Evolutionary conservation across 2,888 invertebrate genomes (phyloP), one percentile per base, ranked within the genome.

Genomic region (Lasioglossum villosulum): DNA sequence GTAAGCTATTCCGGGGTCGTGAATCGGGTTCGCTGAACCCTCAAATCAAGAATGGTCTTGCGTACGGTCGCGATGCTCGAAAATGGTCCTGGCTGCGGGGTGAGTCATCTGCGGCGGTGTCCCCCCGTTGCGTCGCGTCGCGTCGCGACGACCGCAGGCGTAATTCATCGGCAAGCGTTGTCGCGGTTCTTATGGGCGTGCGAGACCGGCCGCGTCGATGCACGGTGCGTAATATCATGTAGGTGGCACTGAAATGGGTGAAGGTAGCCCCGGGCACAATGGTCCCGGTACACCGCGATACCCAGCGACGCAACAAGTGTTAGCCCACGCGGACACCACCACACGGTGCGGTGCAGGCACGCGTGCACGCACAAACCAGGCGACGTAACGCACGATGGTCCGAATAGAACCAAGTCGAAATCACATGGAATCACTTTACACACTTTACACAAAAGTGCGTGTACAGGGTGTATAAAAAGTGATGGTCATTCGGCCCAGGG

Each of bases 221-320:
- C 77, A 48, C 77, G 75, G 79, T 81, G 87, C 88, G 90, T 88
- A 91, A 90, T 89, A 89, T 85, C 79, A 89, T 90, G 94, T 94
- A 91, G 94, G 94, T 92, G 93, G 92, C 81, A 91, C 89, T 93
- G 91, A 94, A 93, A 94, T 94, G 91, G 94, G 94, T 94, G 94
- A 94, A 94, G 94, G 94, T 92, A 93, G 91, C 88, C 82, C 81
- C 80, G 74, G 88, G 88, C 90, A 93, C 92, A 93, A 93, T 93
- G 90, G 90, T 82, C 83, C 88, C 82, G 82, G 70, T 80, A 70
- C 68, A 81, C 27, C 78, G 88, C 82, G 78, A 85, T 82, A 39
- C 70, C 86, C 78, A 73, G 86, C 90, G 91, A 92, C 87, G 93
- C 92, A 93, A 94, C 93, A 94, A 94, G 94, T 94, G 93, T 90